These are phyloP conservation scores for Brachymystax lenok DNA, from an alignment of 2,797 vertebrate species.

Conservation along the genomic window DNA sequence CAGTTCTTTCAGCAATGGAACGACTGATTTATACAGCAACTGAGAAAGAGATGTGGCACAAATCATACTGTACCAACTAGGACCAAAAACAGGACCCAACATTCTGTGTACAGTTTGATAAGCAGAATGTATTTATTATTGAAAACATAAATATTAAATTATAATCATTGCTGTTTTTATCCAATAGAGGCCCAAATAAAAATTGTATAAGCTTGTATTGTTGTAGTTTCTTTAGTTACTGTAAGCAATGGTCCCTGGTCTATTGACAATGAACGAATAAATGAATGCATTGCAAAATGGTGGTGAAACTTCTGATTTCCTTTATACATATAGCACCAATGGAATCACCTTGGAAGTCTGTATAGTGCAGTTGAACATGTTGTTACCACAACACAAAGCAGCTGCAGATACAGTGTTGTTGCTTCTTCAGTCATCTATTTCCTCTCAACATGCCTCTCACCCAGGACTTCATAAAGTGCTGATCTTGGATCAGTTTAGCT, in stretches of 20 bases:
- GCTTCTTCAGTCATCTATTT: constrained; percentile 3
- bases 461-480: no score
- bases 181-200: constrained; percentile 51
- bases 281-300: not conserved
- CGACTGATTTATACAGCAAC: no score
- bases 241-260: constrained; percentile 59
- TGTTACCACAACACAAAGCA: constrained; percentile 21
- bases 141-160: constrained; percentile 80
- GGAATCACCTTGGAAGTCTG: constrained; percentile 19
- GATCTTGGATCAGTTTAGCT: no score
- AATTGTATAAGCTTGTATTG: constrained; percentile 34
- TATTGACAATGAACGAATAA: constrained; percentile 26
- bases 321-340: constrained; percentile 59
- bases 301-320: constrained; percentile 26
- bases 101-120: constrained; percentile 50
- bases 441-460: not conserved
- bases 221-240: constrained; percentile 29
- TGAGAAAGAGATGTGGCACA: no score
- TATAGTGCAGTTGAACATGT: not conserved
- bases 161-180: constrained; percentile 63
- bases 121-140: constrained; percentile 74
- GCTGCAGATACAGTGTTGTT: constrained; percentile 24
- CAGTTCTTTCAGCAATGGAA: no score
- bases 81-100: constrained; percentile 19
- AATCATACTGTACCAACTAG: no score